Evolutionary conservation across 1,140 invertebrate genomes (phyloP).

Genomic region (Pomacea maculata): DNA sequence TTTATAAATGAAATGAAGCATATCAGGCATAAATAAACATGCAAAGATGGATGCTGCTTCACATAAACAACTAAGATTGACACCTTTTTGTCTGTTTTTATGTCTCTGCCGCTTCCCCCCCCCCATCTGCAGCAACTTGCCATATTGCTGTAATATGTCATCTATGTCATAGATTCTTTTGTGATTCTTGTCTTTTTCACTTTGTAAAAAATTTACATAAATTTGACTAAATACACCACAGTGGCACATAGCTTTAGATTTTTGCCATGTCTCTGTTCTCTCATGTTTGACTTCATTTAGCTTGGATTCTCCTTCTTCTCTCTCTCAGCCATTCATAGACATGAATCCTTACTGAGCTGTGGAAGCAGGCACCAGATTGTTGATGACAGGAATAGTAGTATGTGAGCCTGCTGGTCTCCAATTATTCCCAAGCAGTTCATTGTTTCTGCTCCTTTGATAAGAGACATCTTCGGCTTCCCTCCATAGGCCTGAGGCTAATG

Average conservation of each 20-base stretch:
- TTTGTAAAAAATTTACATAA: neutral
- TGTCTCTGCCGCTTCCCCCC: too few species aligned
- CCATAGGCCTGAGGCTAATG: slow-evolving; percentile 20
- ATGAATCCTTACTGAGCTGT: neutral
- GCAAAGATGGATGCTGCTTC: too few species aligned
- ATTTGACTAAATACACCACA: neutral
- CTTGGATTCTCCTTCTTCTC: too few species aligned
- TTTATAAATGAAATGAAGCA: too few species aligned
- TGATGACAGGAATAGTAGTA: slow-evolving; percentile 38
- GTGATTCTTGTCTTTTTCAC: neutral
- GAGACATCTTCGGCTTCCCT: neutral
- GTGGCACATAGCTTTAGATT: neutral
- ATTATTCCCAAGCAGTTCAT: slow-evolving; percentile 13
- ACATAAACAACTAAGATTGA: too few species aligned
- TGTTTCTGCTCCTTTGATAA: slow-evolving; percentile 18
- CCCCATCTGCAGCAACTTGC: too few species aligned
- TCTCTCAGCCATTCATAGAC: slow-evolving; percentile 1
- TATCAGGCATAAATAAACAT: too few species aligned
- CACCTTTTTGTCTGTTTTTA: too few species aligned
- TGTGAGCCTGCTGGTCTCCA: neutral
- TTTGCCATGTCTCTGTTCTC: neutral
- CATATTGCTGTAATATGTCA: too few species aligned
- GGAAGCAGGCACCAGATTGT: slow-evolving; percentile 31
- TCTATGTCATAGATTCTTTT: neutral
- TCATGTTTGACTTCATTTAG: neutral